phyloP scores from a whole-genome alignment of 2,888 invertebrate genomes.

The Mystacides longicornis region DNA sequence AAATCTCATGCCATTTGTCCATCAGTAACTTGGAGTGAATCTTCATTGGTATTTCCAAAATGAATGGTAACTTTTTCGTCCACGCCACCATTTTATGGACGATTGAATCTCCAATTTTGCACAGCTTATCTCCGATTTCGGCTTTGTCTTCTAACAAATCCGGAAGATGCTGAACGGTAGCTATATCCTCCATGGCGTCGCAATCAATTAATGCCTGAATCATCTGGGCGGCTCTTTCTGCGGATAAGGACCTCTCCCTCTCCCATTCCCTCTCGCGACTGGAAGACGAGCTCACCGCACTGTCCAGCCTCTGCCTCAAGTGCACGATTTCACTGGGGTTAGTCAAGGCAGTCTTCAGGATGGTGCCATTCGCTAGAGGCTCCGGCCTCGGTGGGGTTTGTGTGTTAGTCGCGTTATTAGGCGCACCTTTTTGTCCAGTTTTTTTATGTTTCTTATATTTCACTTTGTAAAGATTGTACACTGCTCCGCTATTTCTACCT shows the following conservation, averaged over 20 bases:
- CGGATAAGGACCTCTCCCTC: conserved; percentile 71
- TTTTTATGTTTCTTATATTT: conserved; percentile 98
- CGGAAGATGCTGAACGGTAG: conserved; percentile 84
- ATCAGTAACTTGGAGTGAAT: conserved; percentile 92
- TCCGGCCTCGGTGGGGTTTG: conserved; percentile 54
- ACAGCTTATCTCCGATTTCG: conserved; percentile 84
- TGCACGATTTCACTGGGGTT: conserved; percentile 91
- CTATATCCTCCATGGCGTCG: conserved; percentile 94
- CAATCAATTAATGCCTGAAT: conserved; percentile 91
- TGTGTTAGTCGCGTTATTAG: conserved; percentile 44
- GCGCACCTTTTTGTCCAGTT: conserved; percentile 52
- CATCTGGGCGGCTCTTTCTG: conserved; percentile 81
- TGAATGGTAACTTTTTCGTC: conserved; percentile 97
- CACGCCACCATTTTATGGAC: conserved; percentile 98
- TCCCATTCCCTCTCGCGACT: conserved; percentile 25
- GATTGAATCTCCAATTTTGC: conserved; percentile 95
- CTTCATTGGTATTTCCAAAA: conserved; percentile 91
- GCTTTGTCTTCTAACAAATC: conserved; percentile 86
- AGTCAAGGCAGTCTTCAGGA: conserved; percentile 88
- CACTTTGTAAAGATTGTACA: conserved; percentile 98
- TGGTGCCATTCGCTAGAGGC: conserved; percentile 84
- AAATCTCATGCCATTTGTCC: conserved; percentile 96
- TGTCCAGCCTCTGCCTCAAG: conserved; percentile 79
- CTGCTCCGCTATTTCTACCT: conserved; percentile 96
- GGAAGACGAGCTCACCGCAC: conserved; percentile 66